These are phyloP conservation scores for Drosophila nigricruria DNA, from an alignment of 2,888 invertebrate species.

Conservation along the genomic window DNA sequence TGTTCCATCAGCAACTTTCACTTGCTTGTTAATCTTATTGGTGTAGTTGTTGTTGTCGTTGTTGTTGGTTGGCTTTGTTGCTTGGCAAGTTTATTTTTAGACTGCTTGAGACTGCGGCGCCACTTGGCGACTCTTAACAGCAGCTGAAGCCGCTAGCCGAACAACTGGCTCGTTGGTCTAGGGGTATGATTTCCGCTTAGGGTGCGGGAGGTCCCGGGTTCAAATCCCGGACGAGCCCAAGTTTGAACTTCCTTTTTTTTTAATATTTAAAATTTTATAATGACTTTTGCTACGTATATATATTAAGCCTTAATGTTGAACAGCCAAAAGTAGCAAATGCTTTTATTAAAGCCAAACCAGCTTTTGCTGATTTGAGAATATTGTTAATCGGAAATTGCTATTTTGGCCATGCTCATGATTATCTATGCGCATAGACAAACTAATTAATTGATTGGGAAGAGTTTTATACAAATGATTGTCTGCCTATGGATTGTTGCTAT, in stretches of 20 bases:
- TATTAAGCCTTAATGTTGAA: background rate
- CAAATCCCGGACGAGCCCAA: conserved; percentile 86
- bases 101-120: background rate
- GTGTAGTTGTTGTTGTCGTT: background rate
- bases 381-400: background rate
- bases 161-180: conserved; percentile 85
- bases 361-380: background rate
- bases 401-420: background rate
- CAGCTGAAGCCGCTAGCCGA: background rate
- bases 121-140: background rate
- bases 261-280: background rate
- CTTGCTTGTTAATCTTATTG: conserved; percentile 9
- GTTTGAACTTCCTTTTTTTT: background rate
- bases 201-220: conserved; percentile 86
- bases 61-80: conserved; percentile 6
- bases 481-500: background rate
- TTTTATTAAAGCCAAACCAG: background rate
- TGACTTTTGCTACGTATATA: background rate
- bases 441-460: background rate
- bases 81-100: conserved; percentile 21
- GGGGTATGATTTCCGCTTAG: conserved; percentile 86
- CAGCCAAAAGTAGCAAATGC: background rate
- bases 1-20: conserved; percentile 37
- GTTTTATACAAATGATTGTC: background rate
- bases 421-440: background rate